Percentiles rank a stretch among this genome's conserved stretches.
Evolutionary conservation across 2,797 vertebrate genomes (phyloP).

Genomic region (Poeciliopsis turneri): DNA sequence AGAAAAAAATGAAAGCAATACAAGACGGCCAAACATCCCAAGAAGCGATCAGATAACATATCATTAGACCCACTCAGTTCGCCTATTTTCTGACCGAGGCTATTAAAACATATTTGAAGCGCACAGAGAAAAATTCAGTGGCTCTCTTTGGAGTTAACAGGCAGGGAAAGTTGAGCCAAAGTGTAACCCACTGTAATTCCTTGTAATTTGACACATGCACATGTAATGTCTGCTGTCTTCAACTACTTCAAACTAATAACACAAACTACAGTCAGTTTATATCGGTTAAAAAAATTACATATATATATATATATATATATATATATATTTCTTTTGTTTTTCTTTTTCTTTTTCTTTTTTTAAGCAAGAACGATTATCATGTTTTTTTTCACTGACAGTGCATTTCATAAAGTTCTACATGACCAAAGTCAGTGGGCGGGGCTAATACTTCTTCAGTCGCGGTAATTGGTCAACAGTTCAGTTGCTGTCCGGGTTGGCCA

Average conservation of each 20-base stretch:
- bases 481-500: background rate
- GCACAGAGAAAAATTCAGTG: background rate
- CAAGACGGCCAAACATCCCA: conserved; percentile 6
- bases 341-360: too few species aligned
- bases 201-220: background rate
- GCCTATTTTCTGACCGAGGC: background rate
- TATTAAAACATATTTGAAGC: background rate
- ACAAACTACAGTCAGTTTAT: background rate
- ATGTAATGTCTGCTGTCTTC: background rate
- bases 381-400: background rate
- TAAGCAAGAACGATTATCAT: background rate
- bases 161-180: background rate
- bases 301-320: background rate
- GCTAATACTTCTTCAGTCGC: background rate
- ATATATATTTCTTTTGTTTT: background rate
- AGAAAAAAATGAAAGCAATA: conserved; percentile 18
- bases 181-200: background rate
- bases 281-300: too few species aligned
- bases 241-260: background rate
- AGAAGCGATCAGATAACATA: background rate
- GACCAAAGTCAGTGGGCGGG: background rate
- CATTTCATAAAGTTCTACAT: background rate
- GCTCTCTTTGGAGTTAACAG: background rate
- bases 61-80: conserved; percentile 2
- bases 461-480: background rate